These are phyloP conservation scores for Drosophila picticornis DNA, from an alignment of 2,888 invertebrate species.

Conservation along the genomic window DNA sequence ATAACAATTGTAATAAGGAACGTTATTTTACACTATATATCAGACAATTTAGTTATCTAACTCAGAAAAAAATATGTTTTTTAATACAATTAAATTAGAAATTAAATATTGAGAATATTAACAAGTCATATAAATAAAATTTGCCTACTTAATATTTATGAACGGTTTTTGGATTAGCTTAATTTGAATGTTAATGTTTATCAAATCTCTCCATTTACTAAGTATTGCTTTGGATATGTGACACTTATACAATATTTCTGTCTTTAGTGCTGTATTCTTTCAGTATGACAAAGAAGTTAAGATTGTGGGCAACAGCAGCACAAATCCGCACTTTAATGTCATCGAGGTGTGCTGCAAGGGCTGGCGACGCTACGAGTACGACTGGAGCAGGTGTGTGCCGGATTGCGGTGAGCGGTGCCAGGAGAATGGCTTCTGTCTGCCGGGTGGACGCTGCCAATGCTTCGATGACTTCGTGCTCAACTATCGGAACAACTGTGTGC, in stretches of 20 bases:
- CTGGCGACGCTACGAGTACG: conserved; percentile 88
- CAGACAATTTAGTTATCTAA: neutral
- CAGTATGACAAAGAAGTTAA: conserved; percentile 82
- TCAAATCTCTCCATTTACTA: neutral
- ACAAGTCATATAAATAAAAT: too few relatives aligned
- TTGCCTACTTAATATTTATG: too few relatives aligned
- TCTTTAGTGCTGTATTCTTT: conserved; percentile 80
- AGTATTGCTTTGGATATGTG: neutral
- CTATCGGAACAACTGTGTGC: conserved; percentile 78
- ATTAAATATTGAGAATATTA: too few relatives aligned
- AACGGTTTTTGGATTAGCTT: neutral
- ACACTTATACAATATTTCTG: neutral
- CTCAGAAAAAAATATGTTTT: too few relatives aligned
- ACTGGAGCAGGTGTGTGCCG: conserved; percentile 86
- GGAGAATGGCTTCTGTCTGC: conserved; percentile 86
- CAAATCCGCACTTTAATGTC: conserved; percentile 85
- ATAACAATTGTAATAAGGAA: neutral
- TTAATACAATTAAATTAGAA: too few relatives aligned
- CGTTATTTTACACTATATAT: neutral
- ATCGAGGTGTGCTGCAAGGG: conserved; percentile 91
- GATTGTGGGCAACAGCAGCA: conserved; percentile 85
- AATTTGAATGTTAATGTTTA: neutral
- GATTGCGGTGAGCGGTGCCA: conserved; percentile 83
- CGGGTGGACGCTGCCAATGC: conserved; percentile 83
- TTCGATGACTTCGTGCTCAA: conserved; percentile 82